Evolutionary conservation across 2,113 vertebrate genomes (phyloP).

Genomic region (Gallinago paraguaiae): DNA sequence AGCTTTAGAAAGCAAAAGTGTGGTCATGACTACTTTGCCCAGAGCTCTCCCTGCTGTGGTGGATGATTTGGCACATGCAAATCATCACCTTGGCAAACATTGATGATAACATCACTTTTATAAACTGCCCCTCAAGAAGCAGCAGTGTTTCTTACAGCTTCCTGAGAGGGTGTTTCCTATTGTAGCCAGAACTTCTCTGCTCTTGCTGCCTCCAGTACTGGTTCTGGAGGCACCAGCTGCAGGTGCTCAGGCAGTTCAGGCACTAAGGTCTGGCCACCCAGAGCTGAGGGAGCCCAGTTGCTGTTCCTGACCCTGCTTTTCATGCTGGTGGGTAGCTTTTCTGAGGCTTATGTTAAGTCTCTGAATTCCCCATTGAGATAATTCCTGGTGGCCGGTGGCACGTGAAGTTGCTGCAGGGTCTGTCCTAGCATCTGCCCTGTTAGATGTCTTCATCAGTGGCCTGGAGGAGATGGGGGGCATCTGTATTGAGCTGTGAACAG

Average conservation of each 20-base stretch:
- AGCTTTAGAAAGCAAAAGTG: not conserved
- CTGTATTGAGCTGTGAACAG: not conserved
- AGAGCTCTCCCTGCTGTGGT: fast-evolving
- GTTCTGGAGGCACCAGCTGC: not conserved
- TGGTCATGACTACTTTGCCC: not conserved
- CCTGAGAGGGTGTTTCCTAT: not conserved
- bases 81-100: not conserved
- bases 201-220: not conserved
- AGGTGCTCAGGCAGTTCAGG: not conserved
- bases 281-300: not conserved
- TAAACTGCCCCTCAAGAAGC: not conserved
- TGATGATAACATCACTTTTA: fast-evolving
- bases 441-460: not conserved
- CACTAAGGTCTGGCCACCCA: not conserved
- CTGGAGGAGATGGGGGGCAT: not conserved
- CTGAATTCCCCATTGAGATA: not conserved
- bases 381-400: not conserved
- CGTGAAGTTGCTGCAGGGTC: not conserved
- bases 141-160: not conserved
- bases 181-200: not conserved
- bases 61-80: not conserved
- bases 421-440: not conserved
- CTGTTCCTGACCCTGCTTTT: not conserved
- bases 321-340: not conserved
- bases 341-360: not conserved